Conservation (phyloP, 2,113 vertebrate genomes). For the Thermophis baileyi region DNA sequence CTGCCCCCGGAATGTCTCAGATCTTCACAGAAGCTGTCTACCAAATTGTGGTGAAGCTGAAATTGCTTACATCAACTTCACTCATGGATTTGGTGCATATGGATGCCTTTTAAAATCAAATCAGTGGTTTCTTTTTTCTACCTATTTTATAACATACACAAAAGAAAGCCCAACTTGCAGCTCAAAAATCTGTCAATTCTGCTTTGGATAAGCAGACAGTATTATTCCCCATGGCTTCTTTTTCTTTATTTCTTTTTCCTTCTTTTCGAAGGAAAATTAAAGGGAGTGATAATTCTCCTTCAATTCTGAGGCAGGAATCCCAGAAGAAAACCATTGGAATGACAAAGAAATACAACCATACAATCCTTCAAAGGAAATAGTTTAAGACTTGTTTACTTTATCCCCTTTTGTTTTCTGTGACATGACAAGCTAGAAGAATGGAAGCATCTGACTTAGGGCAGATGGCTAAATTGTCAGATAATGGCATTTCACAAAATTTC, state of each 20-base stretch:
- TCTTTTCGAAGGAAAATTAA: slow-evolving; percentile 44
- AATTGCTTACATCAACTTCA: not conserved
- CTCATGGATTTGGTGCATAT: not conserved
- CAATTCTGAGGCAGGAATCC: slow-evolving; percentile 4
- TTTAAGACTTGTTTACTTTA: slow-evolving; percentile 29
- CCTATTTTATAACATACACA: slow-evolving; percentile 1
- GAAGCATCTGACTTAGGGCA: slow-evolving; percentile 64
- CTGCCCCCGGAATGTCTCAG: not conserved
- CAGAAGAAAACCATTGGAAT: slow-evolving; percentile 43
- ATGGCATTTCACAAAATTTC: slow-evolving; percentile 64
- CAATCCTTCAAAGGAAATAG: slow-evolving; percentile 34
- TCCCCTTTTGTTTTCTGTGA: slow-evolving; percentile 42
- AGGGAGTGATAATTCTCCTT: slow-evolving; percentile 22
- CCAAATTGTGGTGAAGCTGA: not conserved
- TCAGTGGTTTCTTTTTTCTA: not conserved
- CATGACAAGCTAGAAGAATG: slow-evolving; percentile 51
- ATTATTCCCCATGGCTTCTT: not conserved
- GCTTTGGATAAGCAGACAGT: not conserved
- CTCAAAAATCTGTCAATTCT: slow-evolving; percentile 26
- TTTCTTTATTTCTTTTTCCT: not conserved
- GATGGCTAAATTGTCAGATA: slow-evolving; percentile 69
- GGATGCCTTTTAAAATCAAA: not conserved
- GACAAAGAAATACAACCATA: slow-evolving; percentile 9
- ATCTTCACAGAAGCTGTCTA: not conserved
- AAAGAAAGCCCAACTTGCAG: not conserved